Percentiles rank a stretch among this genome's conserved stretches.
Conservation (phyloP, 2,888 invertebrate species). For the Polyommatus iphigenia region DNA sequence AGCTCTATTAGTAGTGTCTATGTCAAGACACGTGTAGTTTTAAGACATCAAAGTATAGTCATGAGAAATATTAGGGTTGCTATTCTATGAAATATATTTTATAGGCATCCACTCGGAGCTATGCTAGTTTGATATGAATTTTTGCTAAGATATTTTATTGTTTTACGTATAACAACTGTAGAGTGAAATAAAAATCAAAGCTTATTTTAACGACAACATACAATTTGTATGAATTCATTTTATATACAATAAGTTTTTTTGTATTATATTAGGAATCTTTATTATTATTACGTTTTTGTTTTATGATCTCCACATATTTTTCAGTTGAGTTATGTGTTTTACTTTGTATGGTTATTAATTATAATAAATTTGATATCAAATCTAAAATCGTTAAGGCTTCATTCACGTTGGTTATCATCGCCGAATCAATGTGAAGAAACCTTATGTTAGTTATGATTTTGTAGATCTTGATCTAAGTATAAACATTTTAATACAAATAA, state of each 20-base stretch:
- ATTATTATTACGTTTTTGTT: background rate
- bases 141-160: background rate
- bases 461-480: background rate
- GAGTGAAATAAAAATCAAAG: background rate
- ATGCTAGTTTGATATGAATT: background rate
- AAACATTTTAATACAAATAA: background rate
- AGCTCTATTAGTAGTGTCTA: conserved; percentile 4
- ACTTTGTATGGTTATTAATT: background rate
- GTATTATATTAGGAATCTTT: background rate
- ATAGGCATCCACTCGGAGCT: background rate
- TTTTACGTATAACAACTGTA: background rate
- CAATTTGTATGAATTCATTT: background rate
- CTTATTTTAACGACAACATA: background rate
- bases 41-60: conserved; percentile 18
- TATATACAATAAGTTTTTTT: background rate
- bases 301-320: conserved; percentile 10
- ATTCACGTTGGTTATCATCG: background rate
- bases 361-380: background rate
- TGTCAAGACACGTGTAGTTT: conserved; percentile 15
- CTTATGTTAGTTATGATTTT: background rate
- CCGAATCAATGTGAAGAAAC: background rate
- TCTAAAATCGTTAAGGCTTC: background rate
- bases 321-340: background rate
- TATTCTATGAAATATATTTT: conserved; percentile 5
- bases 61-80: conserved; percentile 12